These are phyloP conservation scores for Rhipidura dahli DNA, from an alignment of 2,113 vertebrate genomes.

Conservation along the genomic window DNA sequence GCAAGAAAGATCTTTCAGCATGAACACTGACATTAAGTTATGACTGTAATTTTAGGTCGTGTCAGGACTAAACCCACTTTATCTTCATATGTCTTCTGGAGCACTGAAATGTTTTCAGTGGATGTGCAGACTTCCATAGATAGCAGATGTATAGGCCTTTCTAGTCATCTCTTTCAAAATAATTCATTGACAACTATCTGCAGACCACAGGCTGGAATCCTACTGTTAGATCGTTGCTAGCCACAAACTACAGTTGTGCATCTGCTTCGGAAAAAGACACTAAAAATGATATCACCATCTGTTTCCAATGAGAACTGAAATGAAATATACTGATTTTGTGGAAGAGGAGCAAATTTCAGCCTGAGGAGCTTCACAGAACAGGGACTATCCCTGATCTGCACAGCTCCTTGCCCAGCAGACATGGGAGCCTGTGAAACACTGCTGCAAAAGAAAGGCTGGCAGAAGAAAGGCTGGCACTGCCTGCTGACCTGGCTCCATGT, in stretches of 20 bases:
- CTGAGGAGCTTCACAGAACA: not conserved
- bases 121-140: not conserved
- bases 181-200: not conserved
- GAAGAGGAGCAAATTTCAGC: not conserved
- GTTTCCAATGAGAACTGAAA: not conserved
- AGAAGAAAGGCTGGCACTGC: not conserved
- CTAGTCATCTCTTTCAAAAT: not conserved
- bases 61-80: constrained; percentile 1
- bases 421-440: not conserved
- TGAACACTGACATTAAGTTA: not conserved
- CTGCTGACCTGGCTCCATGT: not conserved
- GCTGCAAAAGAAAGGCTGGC: not conserved
- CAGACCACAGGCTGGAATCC: constrained; percentile 16
- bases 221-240: not conserved
- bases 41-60: not conserved
- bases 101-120: not conserved
- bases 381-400: not conserved
- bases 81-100: not conserved
- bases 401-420: not conserved
- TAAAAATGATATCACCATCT: not conserved
- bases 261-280: constrained; percentile 22
- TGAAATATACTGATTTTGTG: not conserved
- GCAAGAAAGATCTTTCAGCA: not conserved
- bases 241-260: not conserved
- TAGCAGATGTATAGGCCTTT: not conserved